A percentile compares a stretch with the other conserved stretches of the same genome.
Conservation (phyloP, 2,888 invertebrate species). For the Lasius platythorax region DNA sequence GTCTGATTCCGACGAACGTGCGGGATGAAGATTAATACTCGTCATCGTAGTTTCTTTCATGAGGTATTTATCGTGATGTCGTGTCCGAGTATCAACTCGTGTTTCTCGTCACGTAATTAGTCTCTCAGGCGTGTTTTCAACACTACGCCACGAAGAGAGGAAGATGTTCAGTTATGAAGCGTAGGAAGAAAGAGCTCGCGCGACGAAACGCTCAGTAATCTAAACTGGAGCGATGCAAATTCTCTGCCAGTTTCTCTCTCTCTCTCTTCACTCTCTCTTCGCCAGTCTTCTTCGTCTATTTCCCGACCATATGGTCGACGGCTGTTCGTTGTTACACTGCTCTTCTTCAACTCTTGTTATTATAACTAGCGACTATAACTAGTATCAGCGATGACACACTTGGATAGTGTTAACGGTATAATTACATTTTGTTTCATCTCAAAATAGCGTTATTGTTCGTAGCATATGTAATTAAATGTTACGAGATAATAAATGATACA, state of each 20-base stretch:
- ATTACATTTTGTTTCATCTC: neutral
- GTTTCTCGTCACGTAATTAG: conserved; percentile 55
- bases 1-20: neutral
- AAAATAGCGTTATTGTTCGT: neutral
- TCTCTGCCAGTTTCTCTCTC: conserved; percentile 30
- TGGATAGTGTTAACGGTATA: neutral
- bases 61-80: neutral
- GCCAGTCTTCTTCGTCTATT: neutral
- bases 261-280: neutral
- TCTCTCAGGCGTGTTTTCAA: conserved; percentile 33
- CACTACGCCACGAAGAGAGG: conserved; percentile 11
- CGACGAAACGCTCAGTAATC: conserved; percentile 56
- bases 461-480: neutral
- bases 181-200: conserved; percentile 54
- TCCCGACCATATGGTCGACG: neutral
- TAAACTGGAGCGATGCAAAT: conserved; percentile 67
- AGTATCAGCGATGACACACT: neutral
- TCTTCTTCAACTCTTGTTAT: conserved; percentile 19
- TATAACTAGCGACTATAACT: conserved; percentile 13
- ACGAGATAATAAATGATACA: neutral
- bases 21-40: conserved; percentile 23
- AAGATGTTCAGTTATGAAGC: conserved; percentile 64
- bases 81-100: conserved; percentile 39
- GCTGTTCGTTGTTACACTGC: neutral
- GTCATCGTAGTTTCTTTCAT: conserved; percentile 10